Base-by-base conservation (phyloP, 30 jellyfish, hydroid and myxozoan species). In the Turritopsis dohrnii region DNA sequence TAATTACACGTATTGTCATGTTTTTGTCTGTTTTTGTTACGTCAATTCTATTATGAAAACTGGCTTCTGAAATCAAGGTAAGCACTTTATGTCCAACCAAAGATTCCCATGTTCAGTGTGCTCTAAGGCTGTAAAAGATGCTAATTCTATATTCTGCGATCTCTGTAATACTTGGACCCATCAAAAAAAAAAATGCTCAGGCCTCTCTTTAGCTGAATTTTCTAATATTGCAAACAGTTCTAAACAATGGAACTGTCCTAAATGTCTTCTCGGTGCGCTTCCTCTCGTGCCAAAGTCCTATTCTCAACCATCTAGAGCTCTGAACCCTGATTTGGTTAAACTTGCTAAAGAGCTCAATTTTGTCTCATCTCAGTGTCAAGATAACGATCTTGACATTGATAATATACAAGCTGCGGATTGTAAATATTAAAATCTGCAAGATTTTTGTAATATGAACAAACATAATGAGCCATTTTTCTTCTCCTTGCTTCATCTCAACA, bases 361-460 rank as follows among this genome's bases (percentile, higher is more conserved):
- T 18, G n/a, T 54, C n/a, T 54, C 72, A 54, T 16, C 18, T n/a
- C 72, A 54, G n/a, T 54, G 72, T 54, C 18, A 54, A n/a, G 72
- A 54, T 16, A 54, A 54, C 72, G n/a, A 18, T n/a, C n/a, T 54
- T 54, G 72, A 54, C 72, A 54, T 54, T 54, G 72, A 54, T 54
- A 54, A 54, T 54, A n/a, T n/a, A 54, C 72, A 54, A 54, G 72
- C 72, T 54, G 72, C 72, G n/a, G 72, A 54, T 54, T 54, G 72
- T 54, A 54, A 54, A 54, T 54, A 54, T 54, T 54, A 54, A 16
- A n/a, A 54, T 16, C 18, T 54, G 18, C 72, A 54, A 54, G n/a
- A 54, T 54, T 54, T 54, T 54, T n/a, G n/a, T 16, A 54, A 54
- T 16, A 16, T 54, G n/a, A n/a, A 54, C 72, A 54, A 54, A n/a